Base-by-base conservation (phyloP, 1,140 invertebrate genomes). In the Ooceraea biroi region DNA sequence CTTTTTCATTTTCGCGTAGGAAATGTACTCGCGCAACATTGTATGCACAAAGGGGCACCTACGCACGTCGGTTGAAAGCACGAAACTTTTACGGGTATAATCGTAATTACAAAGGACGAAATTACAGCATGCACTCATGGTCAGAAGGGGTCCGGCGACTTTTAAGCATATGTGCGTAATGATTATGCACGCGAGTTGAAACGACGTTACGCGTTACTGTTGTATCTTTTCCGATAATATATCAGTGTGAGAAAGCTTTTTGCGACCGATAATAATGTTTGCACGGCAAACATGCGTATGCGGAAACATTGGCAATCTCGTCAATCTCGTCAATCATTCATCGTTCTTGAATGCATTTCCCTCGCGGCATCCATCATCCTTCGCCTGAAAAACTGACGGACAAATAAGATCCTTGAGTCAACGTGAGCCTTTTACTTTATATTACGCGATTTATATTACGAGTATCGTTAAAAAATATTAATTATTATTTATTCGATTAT, bases 71-170 rank as follows among this genome's bases (percentile, higher is more conserved):
- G 60, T 50, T 27, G 8, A 50, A 58, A 71, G 74, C 46, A 74
- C 69, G 65, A 57, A 82, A 74, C 60, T 85, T 85, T 88, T 88
- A 85, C 74, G 86, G 80, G 58, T 76, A 83, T 83, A 76, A 88
- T 86, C 80, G 82, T 88, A 86, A 88, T 88, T 86, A 88, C 82
- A 84, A 82, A 77, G 84, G 36, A 65, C 82, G 57, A 88, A 88
- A 88, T 88, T 88, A 88, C 73, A 88, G 84, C 80, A 74, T 80
- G 73, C 84, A 61, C 22, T 83, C 55, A 63, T 82, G 52, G 25
- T 22, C 63, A 27, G 55, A 25, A 52, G 63, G 30, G 44, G 44
- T 52, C 7, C 55, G n/a, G 19, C 25, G 55, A 63, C 65, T 82
- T 85, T 60, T 72, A 68, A 85, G 36, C 27, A 57, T 50, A 65